Evolutionary conservation across 2,888 invertebrate species (phyloP), one percentile per base, ranked within the genome.

Genomic region (Metallyticus violacea): DNA sequence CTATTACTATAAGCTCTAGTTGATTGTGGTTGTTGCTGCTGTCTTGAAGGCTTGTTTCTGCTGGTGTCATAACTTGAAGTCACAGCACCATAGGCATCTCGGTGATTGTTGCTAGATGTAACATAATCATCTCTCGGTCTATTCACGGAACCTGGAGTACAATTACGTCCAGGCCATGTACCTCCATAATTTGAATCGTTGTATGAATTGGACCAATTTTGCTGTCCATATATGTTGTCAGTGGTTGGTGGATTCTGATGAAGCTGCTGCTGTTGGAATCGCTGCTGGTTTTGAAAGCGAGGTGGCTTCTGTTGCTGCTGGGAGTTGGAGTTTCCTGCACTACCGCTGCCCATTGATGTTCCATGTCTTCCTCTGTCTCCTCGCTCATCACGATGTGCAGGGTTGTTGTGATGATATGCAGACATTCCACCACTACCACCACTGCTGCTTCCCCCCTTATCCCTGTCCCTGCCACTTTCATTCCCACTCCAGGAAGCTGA

Each of bases 271-370:
- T 88, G 88, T 82, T 88, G 89, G 87, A 85, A 87, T 86, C 28
- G 89, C 87, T 30, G 91, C 87, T 26, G 91, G 90, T 89, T 88
- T 85, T 89, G 88, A 85, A 89, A 89, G 27, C 88, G 87, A n/a
- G 88, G 88, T 22, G 88, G 88, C 83, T 88, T 88, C 81, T 88
- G 87, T 3, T 82, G 82, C 62, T 86, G 87, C 26, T 87, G 87
- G n/a, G 83, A 40, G 15, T 83, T 78, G 7, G 80, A 78, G 5
- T 26, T 81, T 22, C 82, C 84, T 15, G 77, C 29, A 6, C 30
- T 28, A 7, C 77, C 79, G 15, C 85, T 81, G 1, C 30, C 7
- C 5, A 79, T 26, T 76, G 83, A 40, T 22, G 84, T 7, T 22
- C n/a, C 28, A 29, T 86, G 86, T 40, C 85, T 81, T 26, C 82